Evolutionary conservation across 2,113 vertebrate genomes (phyloP).

Genomic region (Hippotragus niger): DNA sequence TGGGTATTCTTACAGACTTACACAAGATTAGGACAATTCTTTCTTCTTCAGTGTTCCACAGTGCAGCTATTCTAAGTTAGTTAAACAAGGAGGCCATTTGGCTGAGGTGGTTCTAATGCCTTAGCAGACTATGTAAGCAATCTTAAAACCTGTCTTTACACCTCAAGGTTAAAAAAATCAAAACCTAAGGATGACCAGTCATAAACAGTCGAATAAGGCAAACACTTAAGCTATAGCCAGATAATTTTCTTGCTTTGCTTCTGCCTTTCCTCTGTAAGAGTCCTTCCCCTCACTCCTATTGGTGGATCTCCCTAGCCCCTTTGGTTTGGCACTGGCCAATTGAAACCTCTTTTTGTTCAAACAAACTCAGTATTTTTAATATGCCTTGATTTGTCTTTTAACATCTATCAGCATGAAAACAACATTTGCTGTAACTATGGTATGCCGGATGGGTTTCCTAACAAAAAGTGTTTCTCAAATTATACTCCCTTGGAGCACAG

Average conservation of each 20-base stretch:
- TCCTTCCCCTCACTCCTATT: background rate
- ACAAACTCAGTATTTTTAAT: background rate
- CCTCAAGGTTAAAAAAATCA: background rate
- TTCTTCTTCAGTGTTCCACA: background rate
- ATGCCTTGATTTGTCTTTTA: background rate
- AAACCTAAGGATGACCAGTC: background rate
- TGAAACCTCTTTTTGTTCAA: background rate
- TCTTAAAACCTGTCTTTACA: background rate
- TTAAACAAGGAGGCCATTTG: background rate
- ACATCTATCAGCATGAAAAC: background rate
- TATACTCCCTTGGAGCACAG: background rate
- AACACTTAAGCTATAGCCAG: background rate
- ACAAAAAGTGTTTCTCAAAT: background rate
- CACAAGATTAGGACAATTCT: background rate
- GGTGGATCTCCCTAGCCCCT: background rate
- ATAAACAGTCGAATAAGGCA: background rate
- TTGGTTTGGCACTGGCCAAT: background rate
- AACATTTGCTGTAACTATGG: background rate
- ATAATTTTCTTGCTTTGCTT: background rate
- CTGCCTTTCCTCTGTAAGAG: background rate
- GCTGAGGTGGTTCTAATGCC: background rate
- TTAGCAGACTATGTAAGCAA: background rate
- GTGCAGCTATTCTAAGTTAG: background rate
- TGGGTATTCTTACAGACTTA: background rate
- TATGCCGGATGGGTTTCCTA: background rate